Base-by-base conservation (phyloP, 2,888 invertebrate genomes). In the Ennomos erosarius region DNA sequence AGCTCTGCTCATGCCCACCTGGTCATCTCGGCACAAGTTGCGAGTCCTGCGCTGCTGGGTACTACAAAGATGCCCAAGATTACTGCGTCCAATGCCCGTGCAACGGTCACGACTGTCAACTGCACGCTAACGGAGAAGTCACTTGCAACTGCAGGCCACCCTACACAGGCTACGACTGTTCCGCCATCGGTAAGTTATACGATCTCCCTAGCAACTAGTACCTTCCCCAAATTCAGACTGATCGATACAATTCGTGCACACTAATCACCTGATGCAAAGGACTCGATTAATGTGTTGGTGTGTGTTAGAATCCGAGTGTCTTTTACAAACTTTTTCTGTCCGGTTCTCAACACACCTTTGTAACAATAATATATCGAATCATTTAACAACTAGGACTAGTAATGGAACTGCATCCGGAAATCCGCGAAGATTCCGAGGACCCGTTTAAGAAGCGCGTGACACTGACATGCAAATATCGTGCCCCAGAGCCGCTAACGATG, bases 1-100 rank as follows among this genome's bases (percentile, higher is more conserved):
- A 91, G 92, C 69, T 94, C 44, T 99, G 99, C 81, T 90, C 94
- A 50, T 98, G 98, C 78, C 98, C 98, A 0, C 75, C 86, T 0
- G 98, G 97, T 1, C 98, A 97, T 76, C 88, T 89, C 9, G 98
- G 98, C 54, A 95, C 95, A 0, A 98, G 97, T 51, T 98, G 98
- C 77, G 98, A 98, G 85, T 87, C 79, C 8, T 98, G 98, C 76
- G 87, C 93, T 0, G 78, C 94, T 0, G 95, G 96, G 10, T 95
- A 95, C 82, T 97, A 97, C 82, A 94, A 95, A 57, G 95, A 97
- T 70, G 84, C 84, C 0, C 91, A 86, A 51, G 94, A 94, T 9
- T 85, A 93, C n/a, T 96, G 98, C 71, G 88, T 86, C 5, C 88
- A 80, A 35, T 98, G 98, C 74, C 95, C 96, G 3, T 98, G 98